Conservation (phyloP, 2,113 vertebrate species). For the Scortum barcoo region DNA sequence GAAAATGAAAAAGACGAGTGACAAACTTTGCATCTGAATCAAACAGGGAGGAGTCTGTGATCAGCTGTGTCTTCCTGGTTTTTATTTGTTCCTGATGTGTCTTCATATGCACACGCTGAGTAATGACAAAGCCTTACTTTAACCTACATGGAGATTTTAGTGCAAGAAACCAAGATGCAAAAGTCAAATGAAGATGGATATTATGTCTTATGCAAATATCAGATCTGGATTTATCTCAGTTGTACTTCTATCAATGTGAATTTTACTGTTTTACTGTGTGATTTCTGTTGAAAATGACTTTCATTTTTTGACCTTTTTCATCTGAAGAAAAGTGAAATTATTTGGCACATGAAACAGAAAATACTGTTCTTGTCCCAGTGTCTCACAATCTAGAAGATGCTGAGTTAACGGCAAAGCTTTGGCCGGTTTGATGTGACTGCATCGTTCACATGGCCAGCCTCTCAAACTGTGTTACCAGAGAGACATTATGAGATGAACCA, state of each 20-base stretch:
- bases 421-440: not conserved
- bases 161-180: slow-evolving; percentile 24
- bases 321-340: not conserved
- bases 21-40: not conserved
- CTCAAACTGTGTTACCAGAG: not conserved
- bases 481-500: not conserved
- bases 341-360: not conserved
- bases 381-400: not conserved
- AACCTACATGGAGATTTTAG: slow-evolving; percentile 21
- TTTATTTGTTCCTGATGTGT: slow-evolving; percentile 17
- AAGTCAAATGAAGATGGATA: not conserved
- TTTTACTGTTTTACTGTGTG: not conserved
- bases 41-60: not conserved
- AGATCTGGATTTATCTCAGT: not conserved
- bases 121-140: slow-evolving; percentile 37
- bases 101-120: slow-evolving; percentile 2
- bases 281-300: not conserved
- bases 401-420: not conserved
- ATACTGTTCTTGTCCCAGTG: not conserved
- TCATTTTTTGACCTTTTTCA: not conserved
- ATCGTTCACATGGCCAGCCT: not conserved
- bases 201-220: not conserved
- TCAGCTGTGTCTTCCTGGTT: not conserved
- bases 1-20: not conserved
- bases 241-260: not conserved